These are phyloP conservation scores for Cataglyphis albicans DNA, from an alignment of 2,888 invertebrate genomes.

Conservation along the genomic window DNA sequence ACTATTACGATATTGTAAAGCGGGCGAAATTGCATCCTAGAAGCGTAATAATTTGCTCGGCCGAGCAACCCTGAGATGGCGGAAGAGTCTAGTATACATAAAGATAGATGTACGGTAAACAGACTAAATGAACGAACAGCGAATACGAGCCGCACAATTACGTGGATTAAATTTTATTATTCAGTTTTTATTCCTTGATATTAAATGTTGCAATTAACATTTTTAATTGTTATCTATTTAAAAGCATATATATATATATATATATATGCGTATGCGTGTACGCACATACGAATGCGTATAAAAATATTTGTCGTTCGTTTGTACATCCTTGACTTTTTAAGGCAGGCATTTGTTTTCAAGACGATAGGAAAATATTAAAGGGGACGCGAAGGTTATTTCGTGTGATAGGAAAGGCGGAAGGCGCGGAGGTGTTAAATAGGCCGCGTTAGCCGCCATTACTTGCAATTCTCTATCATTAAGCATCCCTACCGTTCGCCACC, in stretches of 20 bases:
- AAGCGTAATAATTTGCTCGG: slow-evolving; percentile 74
- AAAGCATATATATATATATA: background rate
- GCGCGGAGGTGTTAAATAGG: slow-evolving; percentile 75
- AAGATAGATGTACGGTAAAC: slow-evolving; percentile 25
- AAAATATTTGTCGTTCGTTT: background rate
- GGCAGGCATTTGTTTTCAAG: slow-evolving; percentile 9
- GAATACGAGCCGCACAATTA: background rate
- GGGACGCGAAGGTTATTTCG: slow-evolving; percentile 74
- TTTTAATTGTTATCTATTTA: background rate
- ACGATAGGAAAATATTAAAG: slow-evolving; percentile 77
- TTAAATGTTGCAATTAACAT: background rate
- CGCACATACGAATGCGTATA: background rate
- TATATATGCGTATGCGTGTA: background rate
- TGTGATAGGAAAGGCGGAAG: slow-evolving; percentile 72
- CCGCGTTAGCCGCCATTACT: slow-evolving; percentile 79
- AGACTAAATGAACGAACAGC: background rate
- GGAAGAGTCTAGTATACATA: slow-evolving; percentile 62
- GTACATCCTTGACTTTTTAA: background rate
- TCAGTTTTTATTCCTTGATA: background rate
- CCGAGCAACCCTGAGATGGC: slow-evolving; percentile 65
- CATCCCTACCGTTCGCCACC: slow-evolving; percentile 68
- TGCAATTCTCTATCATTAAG: slow-evolving; percentile 78
- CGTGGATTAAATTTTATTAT: background rate
- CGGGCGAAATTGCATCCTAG: slow-evolving; percentile 68
- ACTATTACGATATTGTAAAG: slow-evolving; percentile 54